Evolutionary conservation across 1,140 invertebrate genomes (phyloP), one percentile per base, ranked within the genome.

Genomic region (Stegodyphus mimosarum): DNA sequence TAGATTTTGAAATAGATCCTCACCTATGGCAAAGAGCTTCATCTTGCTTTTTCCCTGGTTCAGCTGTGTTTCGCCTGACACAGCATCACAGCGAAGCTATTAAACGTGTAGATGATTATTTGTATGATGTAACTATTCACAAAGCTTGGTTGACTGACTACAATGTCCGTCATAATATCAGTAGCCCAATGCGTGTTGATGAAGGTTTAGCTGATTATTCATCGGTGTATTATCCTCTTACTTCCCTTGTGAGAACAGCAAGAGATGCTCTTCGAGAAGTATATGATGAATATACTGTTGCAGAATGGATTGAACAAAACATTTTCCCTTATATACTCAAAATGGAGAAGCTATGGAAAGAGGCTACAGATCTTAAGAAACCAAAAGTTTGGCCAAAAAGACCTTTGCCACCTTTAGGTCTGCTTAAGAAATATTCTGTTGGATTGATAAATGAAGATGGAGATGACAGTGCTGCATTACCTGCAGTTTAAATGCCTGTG

Each of bases 91-190:
- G 91, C 67, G 91, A 91, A 18, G 90, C 92, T 4, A 90, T 93
- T 88, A 90, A 89, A 72, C 88, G 89, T 55, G 90, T 90, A 6
- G 88, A 89, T 63, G 88, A 89, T 60, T 90, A 89, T 74, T 69
- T 89, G 13, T 89, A 89, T 48, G 89, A 88, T 63, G 88, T 90
- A 48, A 89, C 88, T 0, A 88, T 89, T n/a, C 88, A 89, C 71
- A 91, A 92, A 87, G 94, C 94, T 18, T 96, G 95, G 95, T 90
- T 96, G 88, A 95, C 95, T 7, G 92, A 93, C 6, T 96, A 96
- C 88, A 96, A 96, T 89, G 91, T 95, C 1, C 92, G 94, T n/a
- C 93, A 94, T 87, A 94, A 94, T 87, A 96, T 94, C 87, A 94
- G 94, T 6, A 94, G 93, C 86, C 94, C 95, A 0, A 92, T 94